phyloP scores from a whole-genome alignment of 2,113 vertebrate species.

The Alaudala cheleensis region DNA sequence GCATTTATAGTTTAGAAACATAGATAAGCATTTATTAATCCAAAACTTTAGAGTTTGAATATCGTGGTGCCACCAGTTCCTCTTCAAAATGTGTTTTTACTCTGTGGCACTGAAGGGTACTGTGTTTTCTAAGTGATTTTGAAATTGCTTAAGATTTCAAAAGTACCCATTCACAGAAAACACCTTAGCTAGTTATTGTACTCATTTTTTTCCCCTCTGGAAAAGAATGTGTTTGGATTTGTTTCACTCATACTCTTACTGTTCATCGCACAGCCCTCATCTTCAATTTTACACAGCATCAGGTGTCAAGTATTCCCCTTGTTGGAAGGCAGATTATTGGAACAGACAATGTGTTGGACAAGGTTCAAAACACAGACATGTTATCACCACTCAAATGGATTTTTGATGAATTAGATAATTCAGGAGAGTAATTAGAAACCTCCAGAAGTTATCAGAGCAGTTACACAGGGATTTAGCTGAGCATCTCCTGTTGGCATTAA shows the following conservation, averaged over 20 bases:
- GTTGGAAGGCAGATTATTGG: neutral
- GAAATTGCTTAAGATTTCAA: neutral
- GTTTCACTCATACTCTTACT: neutral
- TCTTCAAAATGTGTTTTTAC: neutral
- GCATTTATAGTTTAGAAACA: neutral
- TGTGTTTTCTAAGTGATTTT: neutral
- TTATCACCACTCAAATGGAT: neutral
- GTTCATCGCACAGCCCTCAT: accelerated
- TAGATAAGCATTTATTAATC: neutral
- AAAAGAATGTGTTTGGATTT: neutral
- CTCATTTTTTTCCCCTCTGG: neutral
- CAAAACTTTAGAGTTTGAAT: neutral
- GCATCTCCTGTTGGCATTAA: neutral
- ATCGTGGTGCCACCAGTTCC: neutral
- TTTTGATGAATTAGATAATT: slow-evolving; percentile 27
- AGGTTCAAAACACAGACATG: neutral
- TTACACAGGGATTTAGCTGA: neutral
- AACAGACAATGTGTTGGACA: neutral
- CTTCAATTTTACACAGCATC: neutral
- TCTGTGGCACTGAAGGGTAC: neutral
- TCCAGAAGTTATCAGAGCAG: neutral
- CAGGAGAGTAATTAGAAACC: neutral
- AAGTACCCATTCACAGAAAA: neutral
- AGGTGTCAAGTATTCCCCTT: neutral
- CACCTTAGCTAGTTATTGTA: neutral